Evolutionary conservation across 2,888 invertebrate species (phyloP).

Genomic region (Micoletzkya japonica): DNA sequence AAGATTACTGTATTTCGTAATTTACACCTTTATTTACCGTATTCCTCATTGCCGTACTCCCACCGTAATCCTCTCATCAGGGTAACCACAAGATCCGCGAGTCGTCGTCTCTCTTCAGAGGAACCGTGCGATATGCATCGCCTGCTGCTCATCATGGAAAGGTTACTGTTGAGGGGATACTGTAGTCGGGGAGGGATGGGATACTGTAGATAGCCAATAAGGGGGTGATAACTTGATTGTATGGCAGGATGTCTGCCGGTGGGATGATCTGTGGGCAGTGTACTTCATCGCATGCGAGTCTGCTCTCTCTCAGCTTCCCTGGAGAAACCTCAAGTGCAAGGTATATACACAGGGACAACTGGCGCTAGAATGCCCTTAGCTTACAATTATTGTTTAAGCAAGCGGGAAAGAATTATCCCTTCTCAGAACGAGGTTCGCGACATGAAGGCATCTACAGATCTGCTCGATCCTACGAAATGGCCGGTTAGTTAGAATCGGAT

Average conservation of each 20-base stretch:
- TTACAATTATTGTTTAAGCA: too few relatives aligned
- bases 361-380: neutral
- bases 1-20: too few relatives aligned
- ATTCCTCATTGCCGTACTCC: too few relatives aligned
- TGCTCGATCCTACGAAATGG: conserved; percentile 12
- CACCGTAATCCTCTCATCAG: too few relatives aligned
- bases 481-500: neutral
- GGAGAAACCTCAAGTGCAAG: conserved; percentile 30
- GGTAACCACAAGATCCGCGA: conserved; percentile 30
- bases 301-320: conserved; percentile 44
- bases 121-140: conserved; percentile 49
- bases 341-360: neutral
- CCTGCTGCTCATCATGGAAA: conserved; percentile 39
- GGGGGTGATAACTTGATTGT: neutral
- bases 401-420: too few relatives aligned
- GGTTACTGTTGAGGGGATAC: conserved; percentile 14
- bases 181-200: neutral
- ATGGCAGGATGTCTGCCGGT: conserved; percentile 36
- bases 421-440: conserved; percentile 5
- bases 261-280: conserved; percentile 52
- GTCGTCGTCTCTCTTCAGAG: conserved; percentile 36
- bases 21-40: too few relatives aligned
- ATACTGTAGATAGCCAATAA: neutral
- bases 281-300: conserved; percentile 52
- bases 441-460: conserved; percentile 15